These are phyloP conservation scores for Timema podura DNA, from an alignment of 2,888 invertebrate species.

Conservation along the genomic window DNA sequence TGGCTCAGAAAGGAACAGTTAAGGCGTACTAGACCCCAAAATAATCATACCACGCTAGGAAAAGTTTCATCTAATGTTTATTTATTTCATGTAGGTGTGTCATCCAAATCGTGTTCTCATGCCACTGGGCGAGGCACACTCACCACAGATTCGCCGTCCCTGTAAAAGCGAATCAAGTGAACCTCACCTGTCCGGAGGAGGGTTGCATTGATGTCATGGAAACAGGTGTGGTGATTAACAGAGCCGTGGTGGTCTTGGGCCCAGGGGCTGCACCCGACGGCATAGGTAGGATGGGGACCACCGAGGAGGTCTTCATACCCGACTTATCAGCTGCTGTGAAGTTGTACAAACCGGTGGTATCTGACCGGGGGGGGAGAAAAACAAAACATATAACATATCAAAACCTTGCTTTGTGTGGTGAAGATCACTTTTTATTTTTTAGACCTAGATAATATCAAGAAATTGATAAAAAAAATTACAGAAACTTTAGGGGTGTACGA, in stretches of 20 bases:
- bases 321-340: constrained; percentile 27
- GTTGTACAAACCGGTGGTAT: constrained; percentile 25
- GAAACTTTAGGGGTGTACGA: too few relatives aligned
- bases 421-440: background rate
- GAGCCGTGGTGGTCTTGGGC: constrained; percentile 40
- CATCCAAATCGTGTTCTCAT: background rate
- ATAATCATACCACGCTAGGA: too few relatives aligned
- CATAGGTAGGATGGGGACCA: constrained; percentile 32
- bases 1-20: too few relatives aligned
- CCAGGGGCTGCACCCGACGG: constrained; percentile 15
- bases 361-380: background rate
- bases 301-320: constrained; percentile 23
- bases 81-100: background rate
- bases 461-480: too few relatives aligned
- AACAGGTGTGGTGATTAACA: constrained; percentile 48
- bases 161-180: background rate
- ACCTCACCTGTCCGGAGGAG: constrained; percentile 25
- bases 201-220: constrained; percentile 37
- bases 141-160: too few relatives aligned
- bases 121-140: background rate
- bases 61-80: too few relatives aligned
- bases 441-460: too few relatives aligned
- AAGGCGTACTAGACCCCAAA: too few relatives aligned
- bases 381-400: background rate
- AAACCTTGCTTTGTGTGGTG: background rate